Conservation (phyloP, 2,113 vertebrate genomes). For the Zosterops hypoxanthus region DNA sequence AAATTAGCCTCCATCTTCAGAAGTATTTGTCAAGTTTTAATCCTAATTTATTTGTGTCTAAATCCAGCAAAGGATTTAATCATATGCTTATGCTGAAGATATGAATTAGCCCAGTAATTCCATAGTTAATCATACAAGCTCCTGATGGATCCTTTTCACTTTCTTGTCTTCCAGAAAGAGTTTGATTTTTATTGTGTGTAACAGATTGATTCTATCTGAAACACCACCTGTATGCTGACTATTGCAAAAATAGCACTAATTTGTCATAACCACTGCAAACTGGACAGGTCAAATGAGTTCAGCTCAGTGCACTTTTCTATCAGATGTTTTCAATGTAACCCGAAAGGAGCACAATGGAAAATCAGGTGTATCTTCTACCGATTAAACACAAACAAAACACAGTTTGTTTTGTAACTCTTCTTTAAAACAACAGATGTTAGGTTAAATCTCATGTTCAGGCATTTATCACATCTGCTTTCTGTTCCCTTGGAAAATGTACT, state of each 20-base stretch:
- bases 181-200: neutral
- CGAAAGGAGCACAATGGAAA: neutral
- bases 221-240: neutral
- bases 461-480: slow-evolving; percentile 39
- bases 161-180: neutral
- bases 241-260: neutral
- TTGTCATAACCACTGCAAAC: neutral
- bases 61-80: slow-evolving; percentile 3
- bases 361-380: neutral
- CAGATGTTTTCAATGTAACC: neutral
- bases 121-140: neutral
- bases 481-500: slow-evolving; percentile 24
- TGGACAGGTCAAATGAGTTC: neutral
- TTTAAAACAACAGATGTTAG: slow-evolving; percentile 30
- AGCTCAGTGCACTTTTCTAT: neutral
- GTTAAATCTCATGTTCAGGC: slow-evolving; percentile 32
- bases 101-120: neutral
- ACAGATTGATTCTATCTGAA: neutral
- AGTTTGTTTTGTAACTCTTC: neutral
- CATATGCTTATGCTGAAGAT: neutral
- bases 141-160: neutral
- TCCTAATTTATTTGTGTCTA: neutral
- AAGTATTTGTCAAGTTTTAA: slow-evolving; percentile 12
- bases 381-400: neutral
- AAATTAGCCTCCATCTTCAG: neutral